Evolutionary conservation across 2,797 vertebrate species (phyloP), one percentile per base, ranked within the genome.

Genomic region (Oryzias dopingdopingensis): DNA sequence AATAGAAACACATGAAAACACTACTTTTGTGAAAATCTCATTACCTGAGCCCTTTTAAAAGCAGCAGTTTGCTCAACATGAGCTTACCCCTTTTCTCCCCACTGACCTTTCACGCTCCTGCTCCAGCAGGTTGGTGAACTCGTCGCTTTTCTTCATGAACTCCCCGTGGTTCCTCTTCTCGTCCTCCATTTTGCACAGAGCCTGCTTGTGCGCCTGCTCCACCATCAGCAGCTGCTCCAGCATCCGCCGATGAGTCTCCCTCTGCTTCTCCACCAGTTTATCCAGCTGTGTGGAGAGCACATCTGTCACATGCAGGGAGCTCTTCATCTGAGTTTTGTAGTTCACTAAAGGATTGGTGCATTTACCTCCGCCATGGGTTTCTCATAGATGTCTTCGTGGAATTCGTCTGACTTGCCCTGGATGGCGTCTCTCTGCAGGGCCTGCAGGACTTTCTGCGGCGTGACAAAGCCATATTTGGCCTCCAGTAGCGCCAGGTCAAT

Each of bases 371-470:
- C 87, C 92, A 99, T 96, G 69, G 96, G 96, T 86, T 91, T 96
- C 87, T 98, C 93, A 3, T 97, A 98, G 87, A 98, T 92, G 83
- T 98, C 96, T 70, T 98, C 96, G 81, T 95, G 90, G 88, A 94
- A 93, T 63, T 83, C 71, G 4, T 89, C 90, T 18, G 82, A 72
- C 71, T 93, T 95, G 70, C 86, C 90, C 90, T 96, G 95, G 72
- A 97, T 92, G 76, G 92, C 89, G 24, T 99, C 97, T 85, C 97
- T 84, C 85, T 98, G 96, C 69, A 98, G 93, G 43, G 96, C 95
- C 83, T 97, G 93, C 64, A 99, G 82, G 49, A 98, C 96, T 50
- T 94, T 94, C 80, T 93, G 94, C 49, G 96, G 96, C n/a, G 94
- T 95, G 55, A 96, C 94, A 62, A 98, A 98, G 42, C 96, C 96